Conservation (phyloP, 2,113 vertebrate genomes). For the Sebastes schlegelii region DNA sequence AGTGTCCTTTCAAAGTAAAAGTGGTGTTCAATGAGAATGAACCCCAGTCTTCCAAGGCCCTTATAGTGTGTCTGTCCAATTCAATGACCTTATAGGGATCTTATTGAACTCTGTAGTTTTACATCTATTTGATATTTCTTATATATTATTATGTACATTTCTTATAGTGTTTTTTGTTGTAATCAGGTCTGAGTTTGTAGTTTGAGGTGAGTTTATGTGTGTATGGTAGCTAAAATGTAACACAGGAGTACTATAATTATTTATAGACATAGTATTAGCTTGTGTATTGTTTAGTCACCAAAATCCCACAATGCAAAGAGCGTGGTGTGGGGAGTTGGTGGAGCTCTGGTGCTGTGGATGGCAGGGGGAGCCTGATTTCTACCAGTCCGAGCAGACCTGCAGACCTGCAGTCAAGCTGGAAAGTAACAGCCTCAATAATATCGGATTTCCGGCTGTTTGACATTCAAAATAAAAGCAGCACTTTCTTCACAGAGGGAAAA, state of each 20-base stretch:
- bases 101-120: background rate
- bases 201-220: background rate
- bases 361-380: constrained; percentile 72
- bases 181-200: background rate
- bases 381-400: constrained; percentile 24
- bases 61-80: too few species aligned
- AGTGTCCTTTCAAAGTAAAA: background rate
- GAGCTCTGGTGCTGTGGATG: constrained; percentile 63
- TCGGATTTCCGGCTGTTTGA: background rate
- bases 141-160: background rate
- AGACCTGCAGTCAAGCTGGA: constrained; percentile 12
- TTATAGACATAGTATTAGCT: background rate
- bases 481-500: background rate
- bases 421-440: background rate
- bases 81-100: too few species aligned
- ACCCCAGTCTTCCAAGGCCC: background rate
- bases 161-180: background rate
- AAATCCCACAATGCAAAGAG: constrained; percentile 75
- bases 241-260: background rate
- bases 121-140: background rate
- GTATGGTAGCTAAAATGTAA: background rate
- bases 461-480: constrained; percentile 54
- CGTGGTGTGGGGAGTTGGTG: constrained; percentile 16
- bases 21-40: background rate
- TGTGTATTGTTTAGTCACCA: constrained; percentile 33